These are phyloP conservation scores for Drosophila micromelanica DNA, from an alignment of 1,140 invertebrate genomes.

Conservation along the genomic window DNA sequence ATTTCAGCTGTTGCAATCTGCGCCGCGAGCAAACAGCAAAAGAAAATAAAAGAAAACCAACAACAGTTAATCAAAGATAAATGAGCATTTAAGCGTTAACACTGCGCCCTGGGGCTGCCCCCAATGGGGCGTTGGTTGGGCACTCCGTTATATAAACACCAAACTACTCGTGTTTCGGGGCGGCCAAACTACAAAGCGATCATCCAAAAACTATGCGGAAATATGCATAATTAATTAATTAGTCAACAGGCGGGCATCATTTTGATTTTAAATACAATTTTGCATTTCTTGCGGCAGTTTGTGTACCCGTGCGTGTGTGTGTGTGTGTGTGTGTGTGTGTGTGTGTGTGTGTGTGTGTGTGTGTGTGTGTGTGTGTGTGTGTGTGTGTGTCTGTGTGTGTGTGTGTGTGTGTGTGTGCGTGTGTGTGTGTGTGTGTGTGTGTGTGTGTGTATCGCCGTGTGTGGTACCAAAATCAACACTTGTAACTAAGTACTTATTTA, in stretches of 20 bases:
- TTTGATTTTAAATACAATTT: constrained; percentile 16
- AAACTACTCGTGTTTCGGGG: constrained; percentile 71
- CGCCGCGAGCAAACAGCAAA: constrained; percentile 20
- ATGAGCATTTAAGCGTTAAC: constrained; percentile 75
- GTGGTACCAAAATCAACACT: constrained; percentile 12
- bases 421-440: too few relatives aligned
- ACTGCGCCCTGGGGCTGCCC: constrained; percentile 48
- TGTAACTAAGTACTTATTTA: constrained; percentile 18
- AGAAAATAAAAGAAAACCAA: constrained; percentile 12
- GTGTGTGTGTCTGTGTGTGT: not conserved
- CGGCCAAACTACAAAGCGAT: constrained; percentile 68
- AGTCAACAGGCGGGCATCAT: constrained; percentile 41
- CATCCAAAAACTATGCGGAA: constrained; percentile 61
- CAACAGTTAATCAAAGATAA: constrained; percentile 75
- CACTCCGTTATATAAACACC: constrained; percentile 65
- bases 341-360: not conserved
- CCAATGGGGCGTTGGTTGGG: constrained; percentile 66
- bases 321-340: too few relatives aligned
- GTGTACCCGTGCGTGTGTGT: not conserved
- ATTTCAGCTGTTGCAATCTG: constrained; percentile 43
- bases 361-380: not conserved
- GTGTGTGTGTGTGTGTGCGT: constrained; percentile 5
- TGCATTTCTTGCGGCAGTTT: constrained; percentile 50
- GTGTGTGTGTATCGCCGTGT: not conserved
- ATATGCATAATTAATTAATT: constrained; percentile 79